These are phyloP conservation scores for Drosophila pullipes DNA, from an alignment of 2,888 invertebrate species.

Conservation along the genomic window DNA sequence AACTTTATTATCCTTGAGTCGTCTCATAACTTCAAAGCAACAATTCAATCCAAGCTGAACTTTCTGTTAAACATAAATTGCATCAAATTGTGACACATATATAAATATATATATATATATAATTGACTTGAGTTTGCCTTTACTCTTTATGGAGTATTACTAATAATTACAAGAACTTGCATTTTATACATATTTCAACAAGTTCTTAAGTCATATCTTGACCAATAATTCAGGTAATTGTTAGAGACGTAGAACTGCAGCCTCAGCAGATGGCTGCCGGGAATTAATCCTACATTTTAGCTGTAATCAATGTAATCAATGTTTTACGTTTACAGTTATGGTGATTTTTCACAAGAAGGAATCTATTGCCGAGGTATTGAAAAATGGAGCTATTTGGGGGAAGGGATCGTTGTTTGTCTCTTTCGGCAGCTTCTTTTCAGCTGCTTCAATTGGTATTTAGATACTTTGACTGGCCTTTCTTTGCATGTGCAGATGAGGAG, in stretches of 20 bases:
- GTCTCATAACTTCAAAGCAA: too few relatives aligned
- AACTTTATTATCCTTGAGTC: neutral
- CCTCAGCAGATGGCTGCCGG: neutral
- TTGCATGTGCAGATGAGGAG: conserved; percentile 21
- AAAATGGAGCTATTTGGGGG: neutral
- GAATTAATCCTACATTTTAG: neutral
- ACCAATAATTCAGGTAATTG: neutral
- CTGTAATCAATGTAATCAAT: neutral
- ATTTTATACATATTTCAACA: neutral
- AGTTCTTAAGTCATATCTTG: neutral
- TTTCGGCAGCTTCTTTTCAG: conserved; percentile 21
- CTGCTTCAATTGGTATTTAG: conserved; percentile 41
- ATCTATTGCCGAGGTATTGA: neutral
- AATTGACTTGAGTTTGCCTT: neutral
- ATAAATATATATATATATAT: too few relatives aligned
- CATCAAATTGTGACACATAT: too few relatives aligned
- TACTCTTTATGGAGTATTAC: neutral
- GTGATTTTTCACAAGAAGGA: neutral
- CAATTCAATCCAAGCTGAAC: neutral
- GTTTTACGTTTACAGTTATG: neutral
- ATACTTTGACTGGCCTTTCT: conserved; percentile 36
- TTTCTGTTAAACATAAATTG: too few relatives aligned
- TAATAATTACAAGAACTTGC: neutral
- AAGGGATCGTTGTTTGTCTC: conserved; percentile 26
- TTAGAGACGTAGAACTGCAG: neutral